Conservation (phyloP, 2,888 invertebrate species). For the Drosophila pseudotalamancana region DNA sequence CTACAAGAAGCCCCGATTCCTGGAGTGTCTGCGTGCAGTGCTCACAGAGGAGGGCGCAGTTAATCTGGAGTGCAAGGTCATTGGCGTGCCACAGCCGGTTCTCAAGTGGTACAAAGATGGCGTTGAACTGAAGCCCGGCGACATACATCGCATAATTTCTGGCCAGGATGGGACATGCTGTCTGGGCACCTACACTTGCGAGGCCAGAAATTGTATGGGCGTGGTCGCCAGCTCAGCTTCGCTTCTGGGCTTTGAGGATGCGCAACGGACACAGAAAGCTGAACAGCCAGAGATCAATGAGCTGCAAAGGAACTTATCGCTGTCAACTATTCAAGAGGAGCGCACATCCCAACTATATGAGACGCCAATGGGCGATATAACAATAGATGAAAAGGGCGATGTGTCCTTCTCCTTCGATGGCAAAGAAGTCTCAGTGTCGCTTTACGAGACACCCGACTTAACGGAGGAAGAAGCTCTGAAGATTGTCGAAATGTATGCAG, state of each 20-base stretch:
- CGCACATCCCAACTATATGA: slow-evolving; percentile 94
- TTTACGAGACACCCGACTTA: slow-evolving; percentile 96
- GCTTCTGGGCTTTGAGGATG: slow-evolving; percentile 93
- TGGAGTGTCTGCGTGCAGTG: slow-evolving; percentile 93
- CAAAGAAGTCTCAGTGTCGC: slow-evolving; percentile 94
- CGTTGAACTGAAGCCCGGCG: slow-evolving; percentile 94
- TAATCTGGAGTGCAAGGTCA: slow-evolving; percentile 96
- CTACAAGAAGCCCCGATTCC: slow-evolving; percentile 94
- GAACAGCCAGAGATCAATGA: slow-evolving; percentile 85
- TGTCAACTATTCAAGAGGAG: slow-evolving; percentile 96
- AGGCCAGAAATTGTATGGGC: slow-evolving; percentile 96
- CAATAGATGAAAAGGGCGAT: slow-evolving; percentile 92
- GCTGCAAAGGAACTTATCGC: slow-evolving; percentile 90
- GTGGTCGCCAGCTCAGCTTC: slow-evolving; percentile 94
- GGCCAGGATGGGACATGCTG: slow-evolving; percentile 96
- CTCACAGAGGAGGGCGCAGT: slow-evolving; percentile 94
- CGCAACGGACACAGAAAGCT: slow-evolving; percentile 85
- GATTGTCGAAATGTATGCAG: slow-evolving; percentile 97
- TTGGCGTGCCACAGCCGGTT: slow-evolving; percentile 95
- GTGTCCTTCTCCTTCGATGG: slow-evolving; percentile 96
- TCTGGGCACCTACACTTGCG: slow-evolving; percentile 95
- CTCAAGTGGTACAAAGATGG: slow-evolving; percentile 97
- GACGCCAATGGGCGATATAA: slow-evolving; percentile 91
- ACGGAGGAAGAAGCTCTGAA: slow-evolving; percentile 96
- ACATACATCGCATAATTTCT: slow-evolving; percentile 95